A percentile compares a stretch with the other conserved stretches of the same genome.
These are phyloP conservation scores for Lanius collurio DNA, from an alignment of 2,113 vertebrate genomes.

Conservation along the genomic window DNA sequence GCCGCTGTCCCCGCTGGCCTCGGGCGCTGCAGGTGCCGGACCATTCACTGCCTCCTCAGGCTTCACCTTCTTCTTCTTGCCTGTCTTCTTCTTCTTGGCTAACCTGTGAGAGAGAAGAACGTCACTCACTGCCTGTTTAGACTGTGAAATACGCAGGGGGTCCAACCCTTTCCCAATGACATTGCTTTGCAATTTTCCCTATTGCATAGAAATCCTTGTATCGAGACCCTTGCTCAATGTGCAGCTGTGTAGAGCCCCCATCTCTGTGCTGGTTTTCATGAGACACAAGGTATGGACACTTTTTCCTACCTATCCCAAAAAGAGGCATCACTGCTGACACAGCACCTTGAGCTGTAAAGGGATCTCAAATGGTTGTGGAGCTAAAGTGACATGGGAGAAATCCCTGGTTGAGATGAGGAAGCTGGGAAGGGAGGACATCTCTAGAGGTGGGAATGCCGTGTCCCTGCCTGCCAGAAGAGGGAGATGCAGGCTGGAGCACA, in stretches of 20 bases:
- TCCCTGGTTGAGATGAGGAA: neutral
- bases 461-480: neutral
- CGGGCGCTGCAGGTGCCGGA: fast-evolving
- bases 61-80: constrained; percentile 84
- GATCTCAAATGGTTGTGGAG: neutral
- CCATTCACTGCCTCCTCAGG: constrained; percentile 43
- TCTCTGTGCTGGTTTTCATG: neutral
- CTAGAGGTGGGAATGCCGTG: neutral
- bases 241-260: fast-evolving
- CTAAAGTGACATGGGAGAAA: neutral
- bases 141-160: fast-evolving
- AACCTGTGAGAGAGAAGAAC: constrained; percentile 70
- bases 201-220: neutral
- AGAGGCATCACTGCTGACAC: neutral
- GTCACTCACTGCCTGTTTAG: neutral
- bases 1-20: neutral
- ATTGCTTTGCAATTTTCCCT: neutral
- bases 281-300: neutral
- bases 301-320: neutral
- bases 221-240: fast-evolving
- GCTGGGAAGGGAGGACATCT: neutral
- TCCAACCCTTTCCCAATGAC: neutral
- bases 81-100: constrained; percentile 84
- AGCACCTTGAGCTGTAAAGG: neutral
- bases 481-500: neutral